Evolutionary conservation across 2,888 invertebrate genomes (phyloP).

Genomic region (Agrochola circellaris): DNA sequence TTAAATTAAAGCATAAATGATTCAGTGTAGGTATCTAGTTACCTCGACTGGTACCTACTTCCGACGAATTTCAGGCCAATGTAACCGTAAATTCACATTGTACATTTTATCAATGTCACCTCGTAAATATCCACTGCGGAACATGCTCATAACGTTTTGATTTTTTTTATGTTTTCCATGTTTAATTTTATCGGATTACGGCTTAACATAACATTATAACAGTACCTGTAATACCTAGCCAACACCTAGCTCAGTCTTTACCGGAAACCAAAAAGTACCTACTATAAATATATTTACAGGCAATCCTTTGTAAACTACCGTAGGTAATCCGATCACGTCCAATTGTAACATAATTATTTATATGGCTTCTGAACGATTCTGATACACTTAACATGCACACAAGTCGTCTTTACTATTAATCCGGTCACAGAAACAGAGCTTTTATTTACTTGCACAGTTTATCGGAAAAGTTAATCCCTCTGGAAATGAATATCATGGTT

Average conservation of each 20-base stretch:
- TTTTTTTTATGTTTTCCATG: not conserved
- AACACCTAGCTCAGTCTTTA: not conserved
- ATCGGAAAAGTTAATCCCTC: not conserved
- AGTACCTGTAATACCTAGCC: not conserved
- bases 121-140: not conserved
- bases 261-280: not conserved
- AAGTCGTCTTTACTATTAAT: conserved; percentile 24
- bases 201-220: not conserved
- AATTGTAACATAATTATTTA: conserved; percentile 29
- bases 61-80: not conserved
- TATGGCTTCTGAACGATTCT: conserved; percentile 51
- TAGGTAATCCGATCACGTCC: conserved; percentile 20
- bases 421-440: conserved; percentile 13
- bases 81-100: not conserved
- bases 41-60: not conserved
- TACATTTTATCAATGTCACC: not conserved
- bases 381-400: conserved; percentile 44
- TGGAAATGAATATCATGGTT: not conserved
- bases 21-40: not conserved
- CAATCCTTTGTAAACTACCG: conserved; percentile 11
- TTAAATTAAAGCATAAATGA: not conserved
- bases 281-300: not conserved
- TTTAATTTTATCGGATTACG: not conserved
- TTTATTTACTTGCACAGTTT: conserved; percentile 10
- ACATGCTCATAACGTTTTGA: not conserved